These are phyloP conservation scores for Drosophila equinoxialis DNA, from an alignment of 1,140 invertebrate genomes.

Conservation along the genomic window DNA sequence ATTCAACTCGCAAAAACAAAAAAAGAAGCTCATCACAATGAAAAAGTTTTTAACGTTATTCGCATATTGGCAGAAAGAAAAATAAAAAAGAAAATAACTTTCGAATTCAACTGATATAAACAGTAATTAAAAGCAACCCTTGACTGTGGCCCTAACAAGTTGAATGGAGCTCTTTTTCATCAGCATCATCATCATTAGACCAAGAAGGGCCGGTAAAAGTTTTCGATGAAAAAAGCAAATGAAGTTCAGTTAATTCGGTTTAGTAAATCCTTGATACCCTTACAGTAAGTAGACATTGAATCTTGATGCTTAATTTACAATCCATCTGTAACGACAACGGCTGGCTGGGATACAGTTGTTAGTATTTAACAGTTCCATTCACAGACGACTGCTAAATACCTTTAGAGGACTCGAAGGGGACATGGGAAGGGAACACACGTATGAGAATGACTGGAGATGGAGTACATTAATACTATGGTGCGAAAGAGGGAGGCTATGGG, in stretches of 20 bases:
- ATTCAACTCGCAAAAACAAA: constrained; percentile 34
- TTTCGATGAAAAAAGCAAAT: neutral
- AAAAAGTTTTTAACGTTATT: constrained; percentile 63
- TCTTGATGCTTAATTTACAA: too few species aligned
- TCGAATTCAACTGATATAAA: constrained; percentile 70
- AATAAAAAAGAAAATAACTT: constrained; percentile 36
- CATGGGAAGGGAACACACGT: too few species aligned
- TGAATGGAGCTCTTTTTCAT: neutral
- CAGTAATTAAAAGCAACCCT: constrained; percentile 78
- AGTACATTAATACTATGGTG: too few species aligned
- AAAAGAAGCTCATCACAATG: constrained; percentile 63
- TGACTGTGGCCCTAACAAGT: constrained; percentile 8
- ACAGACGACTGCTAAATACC: too few species aligned
- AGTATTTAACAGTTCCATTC: too few species aligned
- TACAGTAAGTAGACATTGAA: too few species aligned
- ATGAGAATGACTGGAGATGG: too few species aligned
- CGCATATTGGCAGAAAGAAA: constrained; percentile 56
- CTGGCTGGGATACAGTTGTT: too few species aligned
- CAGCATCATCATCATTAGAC: constrained; percentile 9
- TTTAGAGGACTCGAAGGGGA: too few species aligned
- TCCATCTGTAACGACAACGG: too few species aligned
- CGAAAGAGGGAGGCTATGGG: too few species aligned
- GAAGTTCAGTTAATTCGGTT: neutral
- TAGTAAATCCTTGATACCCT: neutral
- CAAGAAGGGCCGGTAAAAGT: constrained; percentile 7